phyloP scores from a whole-genome alignment of 2,797 vertebrate species.

The Sebastes oblongus region DNA sequence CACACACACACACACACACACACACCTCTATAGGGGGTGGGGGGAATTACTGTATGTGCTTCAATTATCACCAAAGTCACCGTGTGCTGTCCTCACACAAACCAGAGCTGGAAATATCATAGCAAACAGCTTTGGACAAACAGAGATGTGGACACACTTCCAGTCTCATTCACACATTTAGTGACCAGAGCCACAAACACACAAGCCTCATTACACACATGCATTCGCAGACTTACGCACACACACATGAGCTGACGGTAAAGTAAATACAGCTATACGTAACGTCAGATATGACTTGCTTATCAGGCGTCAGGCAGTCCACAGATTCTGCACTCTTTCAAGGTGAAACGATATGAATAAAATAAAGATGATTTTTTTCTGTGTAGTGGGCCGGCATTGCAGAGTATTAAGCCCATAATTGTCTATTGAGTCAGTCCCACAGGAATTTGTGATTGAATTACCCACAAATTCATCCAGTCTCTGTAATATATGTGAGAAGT shows the following conservation, averaged over 20 bases:
- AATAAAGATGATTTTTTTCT: neutral
- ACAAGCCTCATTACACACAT: conserved; percentile 23
- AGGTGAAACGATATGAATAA: conserved; percentile 19
- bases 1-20: neutral
- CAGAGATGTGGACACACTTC: conserved; percentile 38
- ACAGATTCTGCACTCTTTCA: neutral
- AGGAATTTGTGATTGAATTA: neutral
- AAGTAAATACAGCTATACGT: conserved; percentile 31
- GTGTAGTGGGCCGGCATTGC: neutral
- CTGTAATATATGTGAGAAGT: neutral
- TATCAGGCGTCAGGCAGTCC: conserved; percentile 41
- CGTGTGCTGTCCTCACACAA: conserved; percentile 36
- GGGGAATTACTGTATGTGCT: neutral
- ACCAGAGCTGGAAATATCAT: conserved; percentile 50
- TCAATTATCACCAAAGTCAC: conserved; percentile 52
- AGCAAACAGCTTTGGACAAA: conserved; percentile 60
- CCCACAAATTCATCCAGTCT: neutral
- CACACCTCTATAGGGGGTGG: neutral
- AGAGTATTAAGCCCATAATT: neutral
- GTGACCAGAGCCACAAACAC: conserved; percentile 17
- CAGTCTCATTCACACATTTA: conserved; percentile 50
- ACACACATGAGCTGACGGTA: conserved; percentile 1
- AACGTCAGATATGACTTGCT: conserved; percentile 23
- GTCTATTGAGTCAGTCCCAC: neutral
- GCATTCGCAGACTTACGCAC: neutral